These are phyloP conservation scores for Coregonus ussuriensis DNA, from an alignment of 2,797 vertebrate genomes.

Conservation along the genomic window DNA sequence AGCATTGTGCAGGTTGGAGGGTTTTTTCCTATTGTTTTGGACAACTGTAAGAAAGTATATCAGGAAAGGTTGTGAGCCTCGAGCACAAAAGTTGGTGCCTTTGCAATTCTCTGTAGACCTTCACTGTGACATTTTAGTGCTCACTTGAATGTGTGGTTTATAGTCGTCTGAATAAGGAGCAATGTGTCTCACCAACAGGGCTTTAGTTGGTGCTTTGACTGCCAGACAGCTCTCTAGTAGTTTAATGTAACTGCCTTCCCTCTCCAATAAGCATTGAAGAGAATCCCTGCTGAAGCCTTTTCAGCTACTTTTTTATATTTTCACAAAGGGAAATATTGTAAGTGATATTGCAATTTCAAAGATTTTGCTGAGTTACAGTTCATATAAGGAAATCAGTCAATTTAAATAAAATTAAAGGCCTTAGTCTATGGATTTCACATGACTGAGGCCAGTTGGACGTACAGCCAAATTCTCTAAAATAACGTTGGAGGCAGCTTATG, in stretches of 20 bases:
- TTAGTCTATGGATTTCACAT: too few relatives aligned
- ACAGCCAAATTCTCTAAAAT: too few relatives aligned
- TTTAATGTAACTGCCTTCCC: not conserved
- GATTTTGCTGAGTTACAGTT: too few relatives aligned
- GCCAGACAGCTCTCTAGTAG: not conserved
- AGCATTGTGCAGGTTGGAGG: not conserved
- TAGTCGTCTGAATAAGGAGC: not conserved
- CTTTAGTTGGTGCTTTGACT: not conserved
- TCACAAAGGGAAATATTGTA: not conserved
- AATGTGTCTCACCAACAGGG: conserved; percentile 3
- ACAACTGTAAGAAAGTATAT: not conserved
- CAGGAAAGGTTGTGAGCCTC: not conserved
- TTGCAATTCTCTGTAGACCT: not conserved
- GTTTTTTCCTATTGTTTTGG: not conserved
- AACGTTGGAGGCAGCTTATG: too few relatives aligned
- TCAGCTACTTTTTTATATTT: not conserved
- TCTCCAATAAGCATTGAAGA: not conserved
- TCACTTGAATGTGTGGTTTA: conserved; percentile 8
- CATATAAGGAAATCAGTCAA: too few relatives aligned
- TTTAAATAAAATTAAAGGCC: too few relatives aligned
- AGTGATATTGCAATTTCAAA: not conserved
- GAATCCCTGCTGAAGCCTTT: not conserved
- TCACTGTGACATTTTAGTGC: not conserved
- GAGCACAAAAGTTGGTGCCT: not conserved
- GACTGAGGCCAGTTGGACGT: too few relatives aligned